These are phyloP conservation scores for Strix aluco DNA, from an alignment of 2,113 vertebrate genomes.

Conservation along the genomic window DNA sequence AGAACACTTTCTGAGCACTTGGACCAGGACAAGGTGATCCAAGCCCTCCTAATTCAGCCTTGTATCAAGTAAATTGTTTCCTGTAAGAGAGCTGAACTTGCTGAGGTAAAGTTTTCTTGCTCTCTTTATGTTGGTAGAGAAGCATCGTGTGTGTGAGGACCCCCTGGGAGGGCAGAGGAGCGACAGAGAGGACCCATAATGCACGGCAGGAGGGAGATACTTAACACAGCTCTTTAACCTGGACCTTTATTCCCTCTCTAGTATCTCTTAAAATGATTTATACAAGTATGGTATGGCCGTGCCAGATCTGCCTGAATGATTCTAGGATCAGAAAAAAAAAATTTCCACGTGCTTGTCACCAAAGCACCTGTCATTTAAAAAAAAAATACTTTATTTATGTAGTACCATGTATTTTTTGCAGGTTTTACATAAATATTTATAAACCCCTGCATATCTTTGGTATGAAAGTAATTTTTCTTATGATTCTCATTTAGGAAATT, in stretches of 20 bases:
- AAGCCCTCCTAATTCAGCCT: background rate
- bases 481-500: background rate
- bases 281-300: background rate
- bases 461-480: background rate
- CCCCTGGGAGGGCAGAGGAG: background rate
- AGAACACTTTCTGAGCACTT: background rate
- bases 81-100: background rate
- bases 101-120: background rate
- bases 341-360: background rate
- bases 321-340: background rate
- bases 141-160: fast-evolving
- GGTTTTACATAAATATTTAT: background rate
- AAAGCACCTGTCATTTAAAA: background rate
- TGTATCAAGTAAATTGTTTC: background rate
- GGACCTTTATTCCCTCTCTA: background rate
- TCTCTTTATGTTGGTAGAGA: background rate
- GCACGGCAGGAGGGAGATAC: background rate
- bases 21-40: fast-evolving
- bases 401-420: background rate
- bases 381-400: background rate
- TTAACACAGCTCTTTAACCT: background rate
- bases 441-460: background rate
- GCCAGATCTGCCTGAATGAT: background rate
- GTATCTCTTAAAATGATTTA: background rate
- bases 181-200: background rate